A percentile compares a stretch with the other conserved stretches of the same genome.
phyloP scores from a whole-genome alignment of 2,888 invertebrate genomes.

The Lamproptera curius region DNA sequence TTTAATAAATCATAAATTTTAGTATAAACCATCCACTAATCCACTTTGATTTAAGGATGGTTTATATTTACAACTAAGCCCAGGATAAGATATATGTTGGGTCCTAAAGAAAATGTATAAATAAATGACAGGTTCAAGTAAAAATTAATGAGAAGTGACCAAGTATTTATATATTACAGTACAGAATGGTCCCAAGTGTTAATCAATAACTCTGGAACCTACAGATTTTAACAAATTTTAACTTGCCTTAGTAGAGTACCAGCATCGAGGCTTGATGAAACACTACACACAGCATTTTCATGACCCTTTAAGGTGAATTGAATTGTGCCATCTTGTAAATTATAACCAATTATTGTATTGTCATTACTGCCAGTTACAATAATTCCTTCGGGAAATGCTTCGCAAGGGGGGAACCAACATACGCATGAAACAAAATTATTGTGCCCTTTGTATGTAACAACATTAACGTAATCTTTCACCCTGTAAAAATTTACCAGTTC shows the following conservation, averaged over 20 bases:
- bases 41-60: too few relatives aligned
- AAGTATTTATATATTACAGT: too few relatives aligned
- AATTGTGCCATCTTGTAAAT: conserved; percentile 82
- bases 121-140: too few relatives aligned
- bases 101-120: too few relatives aligned
- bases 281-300: conserved; percentile 82
- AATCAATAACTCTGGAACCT: too few relatives aligned
- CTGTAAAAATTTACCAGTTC: conserved; percentile 60
- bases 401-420: conserved; percentile 84
- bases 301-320: conserved; percentile 87
- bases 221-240: too few relatives aligned
- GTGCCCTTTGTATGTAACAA: conserved; percentile 86
- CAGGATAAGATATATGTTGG: too few relatives aligned
- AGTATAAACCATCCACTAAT: too few relatives aligned
- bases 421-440: conserved; percentile 91
- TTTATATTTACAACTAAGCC: too few relatives aligned
- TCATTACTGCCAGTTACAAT: conserved; percentile 95
- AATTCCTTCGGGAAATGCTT: conserved; percentile 84
- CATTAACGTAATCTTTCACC: conserved; percentile 79
- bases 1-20: too few relatives aligned
- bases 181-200: too few relatives aligned
- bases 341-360: conserved; percentile 88
- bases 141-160: too few relatives aligned
- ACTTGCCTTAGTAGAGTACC: conserved; percentile 68
- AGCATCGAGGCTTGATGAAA: conserved; percentile 56